Conservation (phyloP, 2,888 invertebrate species). For the Cephonodes hylas region DNA sequence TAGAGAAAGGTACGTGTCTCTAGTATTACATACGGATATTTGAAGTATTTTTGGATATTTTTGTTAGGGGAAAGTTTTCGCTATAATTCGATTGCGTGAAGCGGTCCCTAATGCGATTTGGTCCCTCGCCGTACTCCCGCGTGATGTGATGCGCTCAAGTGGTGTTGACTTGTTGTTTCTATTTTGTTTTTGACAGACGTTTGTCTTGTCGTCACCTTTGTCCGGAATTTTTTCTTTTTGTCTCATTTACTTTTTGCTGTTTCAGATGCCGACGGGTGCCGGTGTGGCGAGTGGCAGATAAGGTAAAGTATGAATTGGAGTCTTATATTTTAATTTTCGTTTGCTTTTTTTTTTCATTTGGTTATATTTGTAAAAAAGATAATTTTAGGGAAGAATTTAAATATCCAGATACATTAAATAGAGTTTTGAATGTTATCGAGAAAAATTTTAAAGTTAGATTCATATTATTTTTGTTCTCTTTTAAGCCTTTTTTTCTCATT, state of each 20-base stretch:
- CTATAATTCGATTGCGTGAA: slow-evolving; percentile 63
- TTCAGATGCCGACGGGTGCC: slow-evolving; percentile 41
- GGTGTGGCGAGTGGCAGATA: slow-evolving; percentile 7
- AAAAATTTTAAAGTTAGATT: no score
- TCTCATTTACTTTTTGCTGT: slow-evolving; percentile 35
- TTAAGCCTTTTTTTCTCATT: no score
- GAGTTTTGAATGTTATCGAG: no score
- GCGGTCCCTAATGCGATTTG: slow-evolving; percentile 60
- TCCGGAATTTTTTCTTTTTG: slow-evolving; percentile 18
- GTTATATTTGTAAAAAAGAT: neutral
- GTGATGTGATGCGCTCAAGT: slow-evolving; percentile 63
- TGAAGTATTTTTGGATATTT: neutral
- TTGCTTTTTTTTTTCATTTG: slow-evolving; percentile 12
- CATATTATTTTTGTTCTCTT: no score
- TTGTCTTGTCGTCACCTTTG: slow-evolving; percentile 27
- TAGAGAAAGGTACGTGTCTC: slow-evolving; percentile 5
- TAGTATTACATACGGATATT: neutral
- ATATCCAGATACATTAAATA: no score
- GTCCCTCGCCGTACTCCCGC: slow-evolving; percentile 48
- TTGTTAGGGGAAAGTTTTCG: slow-evolving; percentile 1
- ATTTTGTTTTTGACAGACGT: slow-evolving; percentile 55
- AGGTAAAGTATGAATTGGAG: slow-evolving; percentile 51
- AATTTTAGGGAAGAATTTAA: no score
- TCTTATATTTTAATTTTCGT: slow-evolving; percentile 19
- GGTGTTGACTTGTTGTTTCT: slow-evolving; percentile 73